These are phyloP conservation scores for Drosophila sturtevanti DNA, from an alignment of 1,140 invertebrate species.

Conservation along the genomic window DNA sequence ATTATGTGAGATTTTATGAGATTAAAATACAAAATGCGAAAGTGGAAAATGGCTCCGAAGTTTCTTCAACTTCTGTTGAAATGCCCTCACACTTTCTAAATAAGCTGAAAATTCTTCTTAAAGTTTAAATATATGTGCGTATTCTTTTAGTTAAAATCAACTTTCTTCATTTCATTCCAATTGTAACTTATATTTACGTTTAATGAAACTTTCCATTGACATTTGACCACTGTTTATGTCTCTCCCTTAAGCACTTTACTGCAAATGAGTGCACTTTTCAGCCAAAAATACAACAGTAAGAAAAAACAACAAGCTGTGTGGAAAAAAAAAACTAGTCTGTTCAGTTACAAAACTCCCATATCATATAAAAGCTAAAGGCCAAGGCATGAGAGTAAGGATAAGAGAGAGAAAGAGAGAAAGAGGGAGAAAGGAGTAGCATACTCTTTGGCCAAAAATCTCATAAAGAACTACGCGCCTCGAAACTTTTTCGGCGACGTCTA, in stretches of 20 bases:
- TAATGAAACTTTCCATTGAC: neutral
- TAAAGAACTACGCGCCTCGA: conserved; percentile 65
- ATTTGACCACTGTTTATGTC: neutral
- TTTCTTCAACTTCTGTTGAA: too few species aligned
- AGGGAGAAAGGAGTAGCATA: neutral
- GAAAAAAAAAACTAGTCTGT: conserved; percentile 4
- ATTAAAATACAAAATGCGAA: too few species aligned
- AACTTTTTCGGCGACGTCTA: conserved; percentile 72
- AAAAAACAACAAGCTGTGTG: neutral
- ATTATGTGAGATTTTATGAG: too few species aligned
- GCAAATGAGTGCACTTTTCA: conserved; percentile 26
- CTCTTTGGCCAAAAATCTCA: conserved; percentile 34
- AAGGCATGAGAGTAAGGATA: neutral
- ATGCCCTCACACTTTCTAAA: too few species aligned
- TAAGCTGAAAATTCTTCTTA: too few species aligned
- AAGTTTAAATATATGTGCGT: too few species aligned
- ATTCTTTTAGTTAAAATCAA: too few species aligned
- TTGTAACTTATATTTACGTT: too few species aligned
- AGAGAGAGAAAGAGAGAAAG: neutral
- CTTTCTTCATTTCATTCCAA: too few species aligned
- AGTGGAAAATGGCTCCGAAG: too few species aligned
- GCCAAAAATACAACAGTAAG: neutral
- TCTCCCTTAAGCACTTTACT: neutral
- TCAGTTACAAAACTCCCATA: conserved; percentile 11
- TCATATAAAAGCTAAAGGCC: conserved; percentile 9